A percentile compares a stretch with the other conserved stretches of the same genome.
Evolutionary conservation across 2,113 vertebrate species (phyloP).

Genomic region (Uropsilus gracilis): DNA sequence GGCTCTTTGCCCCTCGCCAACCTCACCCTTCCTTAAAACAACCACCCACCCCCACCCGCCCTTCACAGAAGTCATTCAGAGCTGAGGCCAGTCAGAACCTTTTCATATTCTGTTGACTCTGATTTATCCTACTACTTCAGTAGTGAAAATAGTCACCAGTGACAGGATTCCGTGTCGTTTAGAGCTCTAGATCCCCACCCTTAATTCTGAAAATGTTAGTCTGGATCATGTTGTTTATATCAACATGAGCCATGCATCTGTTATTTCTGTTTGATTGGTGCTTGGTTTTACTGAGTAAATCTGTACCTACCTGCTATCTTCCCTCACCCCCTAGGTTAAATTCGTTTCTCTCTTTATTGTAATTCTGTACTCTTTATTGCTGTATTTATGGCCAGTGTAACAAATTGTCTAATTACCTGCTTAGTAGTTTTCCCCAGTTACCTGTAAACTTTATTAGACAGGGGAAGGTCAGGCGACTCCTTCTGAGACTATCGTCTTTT

Average conservation of each 20-base stretch:
- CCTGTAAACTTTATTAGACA: neutral
- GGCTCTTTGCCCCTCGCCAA: neutral
- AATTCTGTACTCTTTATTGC: neutral
- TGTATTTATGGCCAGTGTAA: neutral
- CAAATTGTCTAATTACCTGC: neutral
- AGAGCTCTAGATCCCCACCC: neutral
- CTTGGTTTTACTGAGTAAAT: constrained; percentile 19
- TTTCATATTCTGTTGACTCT: neutral
- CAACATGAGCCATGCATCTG: neutral
- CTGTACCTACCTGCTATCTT: neutral
- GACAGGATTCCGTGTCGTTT: neutral
- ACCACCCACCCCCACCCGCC: no score
- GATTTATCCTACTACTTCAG: neutral
- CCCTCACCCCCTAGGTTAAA: neutral
- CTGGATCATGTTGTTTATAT: neutral
- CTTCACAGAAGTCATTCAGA: neutral
- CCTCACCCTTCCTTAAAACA: neutral
- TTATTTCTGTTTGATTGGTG: neutral
- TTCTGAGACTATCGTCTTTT: neutral
- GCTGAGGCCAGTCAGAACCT: neutral
- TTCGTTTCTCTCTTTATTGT: neutral
- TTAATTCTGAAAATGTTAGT: neutral
- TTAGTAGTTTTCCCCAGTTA: neutral
- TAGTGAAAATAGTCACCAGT: neutral
- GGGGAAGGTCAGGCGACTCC: neutral